Base-by-base conservation (phyloP, 2,888 invertebrate species). In the Mimumesa dahlbomi region DNA sequence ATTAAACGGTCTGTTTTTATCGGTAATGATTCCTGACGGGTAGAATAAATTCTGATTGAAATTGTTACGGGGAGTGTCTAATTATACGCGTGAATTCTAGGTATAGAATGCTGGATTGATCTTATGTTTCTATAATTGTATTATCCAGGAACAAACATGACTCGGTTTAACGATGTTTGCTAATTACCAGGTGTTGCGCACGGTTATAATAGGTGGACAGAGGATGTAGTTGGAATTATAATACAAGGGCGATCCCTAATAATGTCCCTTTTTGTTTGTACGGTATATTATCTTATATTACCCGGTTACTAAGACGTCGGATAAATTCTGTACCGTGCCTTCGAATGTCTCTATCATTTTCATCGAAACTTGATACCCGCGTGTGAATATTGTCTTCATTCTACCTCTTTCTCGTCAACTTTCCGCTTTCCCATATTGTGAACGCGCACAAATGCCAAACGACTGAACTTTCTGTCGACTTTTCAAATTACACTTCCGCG, bases 131-230 rank as follows among this genome's bases (percentile, higher is more conserved):
- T 50, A 43, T 54, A 63, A 72, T 66, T 61, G 56, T 57, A 25
- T 34, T 40, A 65, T 64, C 54, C 61, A 43, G 61, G 57, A 38
- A 31, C 40, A 72, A 66, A 76, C 61, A 52, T n/a, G 38, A 22
- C 14, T n/a, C 13, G 16, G 36, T 42, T 25, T 16, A 42, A 42
- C 49, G 22, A 52, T 72, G 40, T 76, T 76, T 73, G 65, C 68
- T 62, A 76, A 76, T 76, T 73, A 75, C 68, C 18, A 68, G 25
- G 49, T 53, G 29, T 45, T 18, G 16, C 21, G 46, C 53, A 2
- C 58, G 14, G 61, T 63, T 68, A 63, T 63, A 76, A 68, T 76
- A 69, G 65, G 58, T 59, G 68, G 61, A 50, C 61, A 62, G 57
- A 62, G 57, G 57, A 68, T 58, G 52, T 52, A 31, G 25, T 38